Evolutionary conservation across 2,888 invertebrate species (phyloP).

Genomic region (Agrilus biguttatus): DNA sequence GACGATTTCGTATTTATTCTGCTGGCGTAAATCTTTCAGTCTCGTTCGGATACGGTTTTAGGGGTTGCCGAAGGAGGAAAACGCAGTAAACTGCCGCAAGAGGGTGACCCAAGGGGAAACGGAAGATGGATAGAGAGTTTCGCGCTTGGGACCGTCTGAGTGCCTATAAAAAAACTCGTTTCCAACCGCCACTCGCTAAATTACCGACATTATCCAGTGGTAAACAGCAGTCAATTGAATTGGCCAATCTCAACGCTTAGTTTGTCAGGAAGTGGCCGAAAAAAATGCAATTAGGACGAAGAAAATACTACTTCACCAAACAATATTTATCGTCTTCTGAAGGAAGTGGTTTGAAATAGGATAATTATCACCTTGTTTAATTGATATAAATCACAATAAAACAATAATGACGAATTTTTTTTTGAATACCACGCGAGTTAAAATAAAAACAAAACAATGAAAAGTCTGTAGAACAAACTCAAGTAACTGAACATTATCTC

Average conservation of each 20-base stretch:
- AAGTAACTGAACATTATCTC: too few relatives aligned
- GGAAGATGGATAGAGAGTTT: constrained; percentile 20
- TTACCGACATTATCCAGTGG: constrained; percentile 24
- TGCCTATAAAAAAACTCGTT: constrained; percentile 21
- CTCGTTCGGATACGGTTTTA: neutral
- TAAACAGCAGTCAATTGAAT: constrained; percentile 30
- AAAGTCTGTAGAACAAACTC: too few relatives aligned
- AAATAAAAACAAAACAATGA: too few relatives aligned
- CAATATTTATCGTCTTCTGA: too few relatives aligned
- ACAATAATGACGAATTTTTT: too few relatives aligned
- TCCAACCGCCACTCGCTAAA: constrained; percentile 21
- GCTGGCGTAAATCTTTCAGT: constrained; percentile 18
- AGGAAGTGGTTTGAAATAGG: too few relatives aligned
- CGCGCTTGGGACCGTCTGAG: constrained; percentile 17
- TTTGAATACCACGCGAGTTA: too few relatives aligned
- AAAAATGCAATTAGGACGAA: too few relatives aligned
- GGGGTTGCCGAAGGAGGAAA: constrained; percentile 7
- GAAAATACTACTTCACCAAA: too few relatives aligned
- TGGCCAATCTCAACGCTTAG: constrained; percentile 6
- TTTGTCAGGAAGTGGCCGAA: too few relatives aligned
- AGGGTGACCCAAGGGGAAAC: constrained; percentile 14
- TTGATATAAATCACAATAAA: too few relatives aligned
- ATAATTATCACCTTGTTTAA: too few relatives aligned
- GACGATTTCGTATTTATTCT: constrained; percentile 17
- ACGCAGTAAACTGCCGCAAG: constrained; percentile 6